phyloP scores from a whole-genome alignment of 35 echinoderm and acorn worm genomes.

The Stichopus chloronotus region DNA sequence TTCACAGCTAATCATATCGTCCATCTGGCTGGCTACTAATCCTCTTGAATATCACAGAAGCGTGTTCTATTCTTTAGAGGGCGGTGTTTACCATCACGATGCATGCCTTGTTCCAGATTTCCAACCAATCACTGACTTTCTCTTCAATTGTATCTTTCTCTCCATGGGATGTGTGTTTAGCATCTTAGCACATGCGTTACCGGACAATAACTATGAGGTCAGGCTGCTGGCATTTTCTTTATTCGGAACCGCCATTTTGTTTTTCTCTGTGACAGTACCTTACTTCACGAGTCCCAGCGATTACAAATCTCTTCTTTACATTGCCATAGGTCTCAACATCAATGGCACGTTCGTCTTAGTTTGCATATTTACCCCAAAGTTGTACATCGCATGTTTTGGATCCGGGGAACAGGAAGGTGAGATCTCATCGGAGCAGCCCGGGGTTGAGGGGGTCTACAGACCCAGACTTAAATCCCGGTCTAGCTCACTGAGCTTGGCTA shows the following conservation, averaged over 20 bases:
- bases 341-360: slow-evolving; percentile 64
- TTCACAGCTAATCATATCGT: slow-evolving; percentile 22
- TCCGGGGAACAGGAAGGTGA: neutral
- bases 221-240: slow-evolving; percentile 64
- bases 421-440: neutral
- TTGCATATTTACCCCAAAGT: slow-evolving; percentile 68
- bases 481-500: slow-evolving; percentile 21
- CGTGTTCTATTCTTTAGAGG: slow-evolving; percentile 26
- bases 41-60: slow-evolving; percentile 11
- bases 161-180: slow-evolving; percentile 65
- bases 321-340: slow-evolving; percentile 46
- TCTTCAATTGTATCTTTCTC: slow-evolving; percentile 66
- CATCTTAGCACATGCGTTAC: slow-evolving; percentile 68
- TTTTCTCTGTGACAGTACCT: slow-evolving; percentile 57
- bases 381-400: slow-evolving; percentile 65
- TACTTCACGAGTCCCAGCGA: slow-evolving; percentile 50
- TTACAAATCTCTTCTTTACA: slow-evolving; percentile 54
- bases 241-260: slow-evolving; percentile 61
- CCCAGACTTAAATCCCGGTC: slow-evolving; percentile 29
- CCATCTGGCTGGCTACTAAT: neutral
- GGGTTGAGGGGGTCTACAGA: slow-evolving; percentile 32
- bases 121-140: slow-evolving; percentile 59
- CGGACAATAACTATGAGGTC: slow-evolving; percentile 84
- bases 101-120: slow-evolving; percentile 19
- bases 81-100: slow-evolving; percentile 55